Conservation (phyloP, 2,888 invertebrate species). For the Abrostola tripartita region DNA sequence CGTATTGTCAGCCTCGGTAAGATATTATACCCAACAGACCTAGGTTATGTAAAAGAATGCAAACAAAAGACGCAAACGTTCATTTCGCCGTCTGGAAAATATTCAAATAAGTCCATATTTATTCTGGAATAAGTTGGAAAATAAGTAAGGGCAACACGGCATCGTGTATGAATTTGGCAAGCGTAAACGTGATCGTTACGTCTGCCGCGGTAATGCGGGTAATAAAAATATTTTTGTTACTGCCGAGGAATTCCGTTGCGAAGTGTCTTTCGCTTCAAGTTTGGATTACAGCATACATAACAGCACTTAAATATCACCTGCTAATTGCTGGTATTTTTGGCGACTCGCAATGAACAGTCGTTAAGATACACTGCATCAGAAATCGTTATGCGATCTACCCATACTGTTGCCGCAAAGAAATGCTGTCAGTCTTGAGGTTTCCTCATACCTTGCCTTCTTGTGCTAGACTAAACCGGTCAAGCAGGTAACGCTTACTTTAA, state of each 20-base stretch:
- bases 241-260: constrained; percentile 29
- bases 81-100: constrained; percentile 49
- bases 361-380: neutral
- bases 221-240: constrained; percentile 54
- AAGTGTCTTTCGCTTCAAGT: constrained; percentile 19
- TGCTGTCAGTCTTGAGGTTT: too few relatives aligned
- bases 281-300: neutral
- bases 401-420: too few relatives aligned
- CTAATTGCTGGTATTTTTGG: neutral
- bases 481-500: too few relatives aligned
- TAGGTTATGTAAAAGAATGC: constrained; percentile 24
- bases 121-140: constrained; percentile 57
- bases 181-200: constrained; percentile 62
- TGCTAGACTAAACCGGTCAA: too few relatives aligned
- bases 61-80: constrained; percentile 31
- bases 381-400: too few relatives aligned
- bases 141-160: constrained; percentile 44
- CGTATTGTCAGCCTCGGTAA: constrained; percentile 31
- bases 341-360: neutral
- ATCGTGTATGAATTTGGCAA: constrained; percentile 58
- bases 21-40: constrained; percentile 43
- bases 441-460: too few relatives aligned
- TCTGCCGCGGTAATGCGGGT: constrained; percentile 52
- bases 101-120: constrained; percentile 62
- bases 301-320: neutral